Percentiles rank a stretch among this genome's conserved stretches.
phyloP scores from a whole-genome alignment of 1,140 invertebrate genomes.

The Pogonomyrmex californicus region DNA sequence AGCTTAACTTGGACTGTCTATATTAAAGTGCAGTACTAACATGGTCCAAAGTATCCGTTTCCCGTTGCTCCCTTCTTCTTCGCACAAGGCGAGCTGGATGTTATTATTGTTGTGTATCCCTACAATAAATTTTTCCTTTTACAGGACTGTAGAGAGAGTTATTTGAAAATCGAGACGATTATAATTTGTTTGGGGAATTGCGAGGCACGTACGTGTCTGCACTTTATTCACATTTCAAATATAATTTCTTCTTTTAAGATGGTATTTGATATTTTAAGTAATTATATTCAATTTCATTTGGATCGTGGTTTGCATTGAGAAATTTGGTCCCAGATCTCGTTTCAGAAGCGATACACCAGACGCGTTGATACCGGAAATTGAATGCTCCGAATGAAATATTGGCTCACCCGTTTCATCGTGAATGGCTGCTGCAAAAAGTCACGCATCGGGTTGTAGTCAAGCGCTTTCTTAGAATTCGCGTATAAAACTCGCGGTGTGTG shows the following conservation, averaged over 20 bases:
- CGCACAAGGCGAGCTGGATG: neutral
- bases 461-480: constrained; percentile 11
- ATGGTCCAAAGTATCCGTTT: constrained; percentile 61
- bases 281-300: neutral
- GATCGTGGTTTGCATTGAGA: neutral
- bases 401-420: constrained; percentile 66
- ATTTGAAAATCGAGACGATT: neutral
- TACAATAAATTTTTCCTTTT: constrained; percentile 18
- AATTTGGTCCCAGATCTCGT: neutral
- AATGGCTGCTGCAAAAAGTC: constrained; percentile 57
- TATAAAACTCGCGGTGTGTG: neutral
- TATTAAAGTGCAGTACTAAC: constrained; percentile 75
- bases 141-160: neutral
- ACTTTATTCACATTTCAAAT: neutral
- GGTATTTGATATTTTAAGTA: constrained; percentile 5
- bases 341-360: constrained; percentile 19
- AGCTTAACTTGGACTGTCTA: constrained; percentile 76
- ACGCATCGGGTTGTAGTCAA: neutral
- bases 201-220: neutral
- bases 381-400: constrained; percentile 83
- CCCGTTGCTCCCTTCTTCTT: neutral
- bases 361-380: constrained; percentile 79
- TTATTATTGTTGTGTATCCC: constrained; percentile 26
- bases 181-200: constrained; percentile 8
- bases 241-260: neutral